Evolutionary conservation across 2,888 invertebrate species (phyloP).

Genomic region (Pseudeuparius sepicola): DNA sequence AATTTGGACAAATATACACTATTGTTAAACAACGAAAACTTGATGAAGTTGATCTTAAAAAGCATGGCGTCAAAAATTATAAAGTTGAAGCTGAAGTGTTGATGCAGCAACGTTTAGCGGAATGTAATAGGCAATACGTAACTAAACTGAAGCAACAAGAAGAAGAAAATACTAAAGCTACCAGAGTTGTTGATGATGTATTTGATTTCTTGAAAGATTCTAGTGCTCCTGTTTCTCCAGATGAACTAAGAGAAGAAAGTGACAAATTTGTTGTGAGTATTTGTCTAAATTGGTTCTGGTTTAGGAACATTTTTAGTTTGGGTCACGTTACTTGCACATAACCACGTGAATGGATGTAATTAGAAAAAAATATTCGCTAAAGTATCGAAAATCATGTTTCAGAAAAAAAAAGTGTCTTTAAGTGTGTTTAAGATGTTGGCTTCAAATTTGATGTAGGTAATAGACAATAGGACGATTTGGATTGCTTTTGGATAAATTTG

Average conservation of each 20-base stretch:
- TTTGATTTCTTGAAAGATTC: conserved; percentile 39
- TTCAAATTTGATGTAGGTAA: no score
- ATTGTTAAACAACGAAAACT: conserved; percentile 41
- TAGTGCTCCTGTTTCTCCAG: conserved; percentile 8
- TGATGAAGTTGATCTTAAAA: conserved; percentile 51
- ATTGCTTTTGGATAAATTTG: no score
- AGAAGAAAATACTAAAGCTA: conserved; percentile 35
- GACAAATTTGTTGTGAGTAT: background rate
- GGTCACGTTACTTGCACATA: no score
- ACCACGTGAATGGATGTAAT: no score
- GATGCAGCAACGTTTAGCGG: conserved; percentile 58
- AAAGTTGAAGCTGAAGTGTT: conserved; percentile 58
- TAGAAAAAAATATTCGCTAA: no score
- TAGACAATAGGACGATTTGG: no score
- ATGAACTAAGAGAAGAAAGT: background rate
- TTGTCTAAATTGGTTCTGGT: no score
- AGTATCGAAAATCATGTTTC: no score
- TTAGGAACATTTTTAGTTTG: no score
- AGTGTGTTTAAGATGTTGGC: no score
- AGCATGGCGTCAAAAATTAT: conserved; percentile 42
- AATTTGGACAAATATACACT: conserved; percentile 40
- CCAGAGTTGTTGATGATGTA: conserved; percentile 54
- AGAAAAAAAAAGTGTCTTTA: no score
- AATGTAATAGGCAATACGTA: conserved; percentile 48
- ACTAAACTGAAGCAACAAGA: conserved; percentile 43